Percentiles rank a stretch among this genome's conserved stretches.
These are phyloP conservation scores for Scarus forsteni DNA, from an alignment of 2,797 vertebrate species.

Conservation along the genomic window DNA sequence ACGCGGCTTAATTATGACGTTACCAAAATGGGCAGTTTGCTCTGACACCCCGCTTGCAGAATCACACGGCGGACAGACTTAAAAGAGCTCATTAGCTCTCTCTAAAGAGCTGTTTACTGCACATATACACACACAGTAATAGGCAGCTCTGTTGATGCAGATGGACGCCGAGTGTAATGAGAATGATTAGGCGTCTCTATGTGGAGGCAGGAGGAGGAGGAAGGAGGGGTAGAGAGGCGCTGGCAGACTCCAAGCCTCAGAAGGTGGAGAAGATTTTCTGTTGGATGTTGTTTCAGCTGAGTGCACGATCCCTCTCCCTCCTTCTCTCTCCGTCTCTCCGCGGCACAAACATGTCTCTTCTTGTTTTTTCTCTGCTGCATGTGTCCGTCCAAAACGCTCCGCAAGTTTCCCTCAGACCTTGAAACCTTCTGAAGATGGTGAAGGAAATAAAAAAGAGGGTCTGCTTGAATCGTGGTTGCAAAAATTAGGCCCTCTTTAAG, in stretches of 20 bases:
- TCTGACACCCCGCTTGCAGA: constrained; percentile 91
- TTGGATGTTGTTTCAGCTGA: constrained; percentile 75
- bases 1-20: constrained; percentile 93
- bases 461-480: neutral
- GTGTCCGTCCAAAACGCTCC: constrained; percentile 50
- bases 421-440: constrained; percentile 8
- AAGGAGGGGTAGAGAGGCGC: neutral
- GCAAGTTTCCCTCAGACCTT: constrained; percentile 39
- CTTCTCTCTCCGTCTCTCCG: constrained; percentile 8
- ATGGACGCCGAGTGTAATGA: constrained; percentile 97
- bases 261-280: constrained; percentile 80
- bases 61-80: constrained; percentile 94
- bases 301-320: constrained; percentile 46
- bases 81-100: constrained; percentile 98
- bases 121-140: constrained; percentile 88
- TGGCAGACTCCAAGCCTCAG: constrained; percentile 60
- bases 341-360: constrained; percentile 27
- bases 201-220: constrained; percentile 56
- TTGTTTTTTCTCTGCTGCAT: constrained; percentile 25
- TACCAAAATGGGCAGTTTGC: constrained; percentile 96
- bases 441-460: neutral
- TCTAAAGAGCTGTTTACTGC: constrained; percentile 97
- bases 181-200: constrained; percentile 90
- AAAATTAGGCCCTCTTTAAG: neutral
- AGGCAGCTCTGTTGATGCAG: constrained; percentile 96